These are phyloP conservation scores for Oophaga sylvatica DNA, from an alignment of 2,797 vertebrate species.

Conservation along the genomic window DNA sequence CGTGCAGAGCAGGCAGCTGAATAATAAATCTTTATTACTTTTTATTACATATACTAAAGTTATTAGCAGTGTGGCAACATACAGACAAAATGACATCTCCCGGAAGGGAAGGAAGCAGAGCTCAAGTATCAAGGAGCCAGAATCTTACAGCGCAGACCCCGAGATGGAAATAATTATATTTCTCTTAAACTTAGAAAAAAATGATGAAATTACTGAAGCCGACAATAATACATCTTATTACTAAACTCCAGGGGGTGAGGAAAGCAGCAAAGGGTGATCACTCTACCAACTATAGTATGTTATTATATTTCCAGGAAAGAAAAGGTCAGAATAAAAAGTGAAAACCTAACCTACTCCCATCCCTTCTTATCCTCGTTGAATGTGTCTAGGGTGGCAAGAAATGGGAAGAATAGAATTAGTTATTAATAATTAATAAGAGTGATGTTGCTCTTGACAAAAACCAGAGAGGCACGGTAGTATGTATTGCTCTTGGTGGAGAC, in stretches of 20 bases:
- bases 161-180: slow-evolving; percentile 20
- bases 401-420: background rate
- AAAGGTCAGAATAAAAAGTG: background rate
- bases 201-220: background rate
- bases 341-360: background rate
- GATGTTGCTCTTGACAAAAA: too few species aligned
- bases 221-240: background rate
- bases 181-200: background rate
- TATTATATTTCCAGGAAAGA: too few species aligned
- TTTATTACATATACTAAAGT: slow-evolving; percentile 36
- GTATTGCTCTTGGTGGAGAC: too few species aligned
- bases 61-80: slow-evolving; percentile 17
- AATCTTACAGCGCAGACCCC: background rate
- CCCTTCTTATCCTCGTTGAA: background rate
- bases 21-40: slow-evolving; percentile 12
- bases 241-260: background rate
- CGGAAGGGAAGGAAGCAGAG: background rate
- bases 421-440: too few species aligned
- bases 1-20: background rate
- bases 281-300: background rate
- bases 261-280: background rate
- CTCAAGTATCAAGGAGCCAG: slow-evolving; percentile 3
- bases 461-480: too few species aligned
- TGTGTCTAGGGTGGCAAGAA: background rate
- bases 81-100: slow-evolving; percentile 6